These are phyloP conservation scores for Melanargia galathea DNA, from an alignment of 2,888 invertebrate species.

Conservation along the genomic window DNA sequence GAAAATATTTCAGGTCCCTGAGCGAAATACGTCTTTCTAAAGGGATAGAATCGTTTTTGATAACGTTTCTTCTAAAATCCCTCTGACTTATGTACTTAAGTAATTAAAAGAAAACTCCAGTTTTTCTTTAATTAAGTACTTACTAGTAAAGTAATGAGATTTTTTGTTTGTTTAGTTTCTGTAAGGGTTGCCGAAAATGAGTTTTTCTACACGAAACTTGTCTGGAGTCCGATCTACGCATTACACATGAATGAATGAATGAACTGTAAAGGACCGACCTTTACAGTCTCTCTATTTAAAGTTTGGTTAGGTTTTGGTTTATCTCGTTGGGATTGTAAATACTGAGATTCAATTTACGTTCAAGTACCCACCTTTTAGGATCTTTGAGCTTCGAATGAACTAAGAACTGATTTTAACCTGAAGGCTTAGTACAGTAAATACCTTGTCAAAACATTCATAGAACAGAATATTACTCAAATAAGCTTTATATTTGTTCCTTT, in stretches of 20 bases:
- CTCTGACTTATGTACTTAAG: not conserved
- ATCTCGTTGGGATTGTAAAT: not conserved
- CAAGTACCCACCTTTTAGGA: not conserved
- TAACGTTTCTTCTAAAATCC: not conserved
- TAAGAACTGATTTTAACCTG: not conserved
- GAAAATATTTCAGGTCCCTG: not conserved
- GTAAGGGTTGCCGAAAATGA: too few relatives aligned
- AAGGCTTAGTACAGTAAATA: not conserved
- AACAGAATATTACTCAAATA: not conserved
- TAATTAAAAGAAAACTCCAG: too few relatives aligned
- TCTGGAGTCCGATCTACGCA: not conserved
- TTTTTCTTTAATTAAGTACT: too few relatives aligned
- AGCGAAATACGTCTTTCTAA: not conserved
- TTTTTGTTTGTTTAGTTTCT: too few relatives aligned
- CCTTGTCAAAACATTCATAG: not conserved
- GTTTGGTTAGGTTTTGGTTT: not conserved
- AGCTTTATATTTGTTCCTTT: too few relatives aligned
- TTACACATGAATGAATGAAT: too few relatives aligned
- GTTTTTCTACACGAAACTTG: too few relatives aligned
- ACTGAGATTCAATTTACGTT: conserved; percentile 13
- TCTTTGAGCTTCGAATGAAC: not conserved
- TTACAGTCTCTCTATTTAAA: not conserved
- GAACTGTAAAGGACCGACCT: too few relatives aligned
- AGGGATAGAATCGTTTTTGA: not conserved
- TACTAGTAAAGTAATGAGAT: too few relatives aligned